Evolutionary conservation across 2,113 vertebrate genomes (phyloP).

Genomic region (Urocynchramus pylzowi): DNA sequence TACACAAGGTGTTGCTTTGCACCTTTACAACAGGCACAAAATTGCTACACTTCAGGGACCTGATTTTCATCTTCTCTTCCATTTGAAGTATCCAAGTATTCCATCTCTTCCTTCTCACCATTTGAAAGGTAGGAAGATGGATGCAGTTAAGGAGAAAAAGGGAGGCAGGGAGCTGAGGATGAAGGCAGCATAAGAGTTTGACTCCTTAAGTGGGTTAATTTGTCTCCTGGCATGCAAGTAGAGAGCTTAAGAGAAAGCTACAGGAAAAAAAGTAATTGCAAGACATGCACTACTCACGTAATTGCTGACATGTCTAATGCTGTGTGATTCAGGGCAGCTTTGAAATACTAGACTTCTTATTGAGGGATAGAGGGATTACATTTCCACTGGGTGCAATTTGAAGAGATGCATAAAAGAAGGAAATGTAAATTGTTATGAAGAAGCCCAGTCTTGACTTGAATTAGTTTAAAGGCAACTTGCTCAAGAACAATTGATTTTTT

Average conservation of each 20-base stretch:
- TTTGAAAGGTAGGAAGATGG: background rate
- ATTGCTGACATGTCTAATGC: background rate
- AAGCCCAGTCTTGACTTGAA: background rate
- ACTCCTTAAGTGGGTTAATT: slow-evolving; percentile 16
- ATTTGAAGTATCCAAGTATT: too few species aligned
- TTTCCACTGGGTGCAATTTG: slow-evolving; percentile 5
- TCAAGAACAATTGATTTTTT: background rate
- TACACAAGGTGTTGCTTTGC: background rate
- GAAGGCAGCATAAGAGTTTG: background rate
- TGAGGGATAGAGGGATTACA: background rate
- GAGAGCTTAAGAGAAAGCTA: background rate
- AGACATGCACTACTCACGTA: background rate
- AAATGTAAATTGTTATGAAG: background rate
- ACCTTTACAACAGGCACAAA: background rate
- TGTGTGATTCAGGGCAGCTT: background rate
- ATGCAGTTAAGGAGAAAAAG: background rate
- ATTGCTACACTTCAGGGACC: background rate
- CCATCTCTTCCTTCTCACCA: background rate
- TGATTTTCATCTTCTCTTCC: background rate
- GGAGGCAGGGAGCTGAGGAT: background rate
- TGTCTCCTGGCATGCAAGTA: background rate
- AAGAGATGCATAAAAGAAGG: background rate
- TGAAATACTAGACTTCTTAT: background rate
- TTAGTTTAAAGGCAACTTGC: background rate
- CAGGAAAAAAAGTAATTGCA: background rate